phyloP scores from a whole-genome alignment of 2,888 invertebrate species.

The Odontocerum albicorne region DNA sequence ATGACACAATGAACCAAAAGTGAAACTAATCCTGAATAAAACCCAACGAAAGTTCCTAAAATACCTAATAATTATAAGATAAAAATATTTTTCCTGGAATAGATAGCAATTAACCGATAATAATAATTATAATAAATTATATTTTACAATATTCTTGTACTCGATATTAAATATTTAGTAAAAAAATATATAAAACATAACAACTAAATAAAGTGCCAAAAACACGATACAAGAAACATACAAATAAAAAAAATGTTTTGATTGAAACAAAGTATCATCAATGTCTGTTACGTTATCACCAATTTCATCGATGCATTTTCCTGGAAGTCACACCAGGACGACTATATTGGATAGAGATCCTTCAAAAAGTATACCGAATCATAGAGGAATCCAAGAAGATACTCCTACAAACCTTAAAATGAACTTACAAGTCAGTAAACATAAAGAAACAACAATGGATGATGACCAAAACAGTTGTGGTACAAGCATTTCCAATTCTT shows the following conservation, averaged over 20 bases:
- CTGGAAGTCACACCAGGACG: conserved; percentile 13
- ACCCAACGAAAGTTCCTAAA: conserved; percentile 59
- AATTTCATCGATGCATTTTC: conserved; percentile 31
- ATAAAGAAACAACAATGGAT: conserved; percentile 22
- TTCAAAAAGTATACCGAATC: conserved; percentile 43
- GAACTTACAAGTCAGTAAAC: conserved; percentile 27
- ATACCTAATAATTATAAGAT: conserved; percentile 47
- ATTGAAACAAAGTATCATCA: too few relatives aligned
- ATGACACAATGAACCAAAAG: conserved; percentile 18
- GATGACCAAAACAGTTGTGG: conserved; percentile 36
- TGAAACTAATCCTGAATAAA: conserved; percentile 21
- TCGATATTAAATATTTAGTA: conserved; percentile 3
- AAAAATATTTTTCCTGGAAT: conserved; percentile 31
- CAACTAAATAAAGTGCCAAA: conserved; percentile 9
- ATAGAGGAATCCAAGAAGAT: conserved; percentile 44
- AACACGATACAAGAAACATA: not conserved
- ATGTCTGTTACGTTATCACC: conserved; percentile 31
- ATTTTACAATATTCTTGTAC: conserved; percentile 25
- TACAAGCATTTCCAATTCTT: conserved; percentile 34
- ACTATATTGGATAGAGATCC: conserved; percentile 10
- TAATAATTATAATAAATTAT: conserved; percentile 15
- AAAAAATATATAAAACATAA: conserved; percentile 1
- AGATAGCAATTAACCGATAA: too few relatives aligned
- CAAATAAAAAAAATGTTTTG: conserved; percentile 1
- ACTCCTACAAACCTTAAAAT: conserved; percentile 28